Base-by-base conservation (phyloP, 2,888 invertebrate genomes). In the Philereme vetulata region DNA sequence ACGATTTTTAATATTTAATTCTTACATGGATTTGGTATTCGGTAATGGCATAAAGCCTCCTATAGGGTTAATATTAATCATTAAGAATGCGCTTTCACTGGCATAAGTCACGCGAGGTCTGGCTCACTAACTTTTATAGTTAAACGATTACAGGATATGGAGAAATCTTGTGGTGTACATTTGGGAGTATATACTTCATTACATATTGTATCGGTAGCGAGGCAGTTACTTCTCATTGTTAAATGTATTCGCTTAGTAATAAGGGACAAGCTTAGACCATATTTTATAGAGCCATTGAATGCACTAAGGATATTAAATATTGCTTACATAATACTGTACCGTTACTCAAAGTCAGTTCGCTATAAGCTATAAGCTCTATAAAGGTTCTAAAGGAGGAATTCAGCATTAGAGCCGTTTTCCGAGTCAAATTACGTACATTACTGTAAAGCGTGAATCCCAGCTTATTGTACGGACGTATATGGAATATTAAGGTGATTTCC, bases 381-480 rank as follows among this genome's bases (percentile, higher is more conserved):
- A 42, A 56, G 47, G 60, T 54, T 51, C 65, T 62, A 57, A 60
- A 64, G 60, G 54, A 64, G 65, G 58, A 62, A 62, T 67, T 42
- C 56, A 49, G 62, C 36, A 59, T 72, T 69, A 68, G 70, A 77
- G 71, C 76, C 77, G 77, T 60, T 58, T 57, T 44, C 44, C 62
- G 62, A 62, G 58, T 67, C 60, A 82, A 86, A 82, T 83, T 81
- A 81, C 80, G 72, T 74, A 76, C 79, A 83, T 85, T 83, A 82
- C 70, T 74, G 77, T 76, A 76, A 76, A 83, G 81, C 83, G 80
- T 82, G 82, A 82, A 84, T 77, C 63, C 75, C 69, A 71, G 78
- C 76, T 82, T 81, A 85, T 85, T 85, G 82, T 85, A 74, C 70
- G 69, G 81, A 84, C 84, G 52, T 86, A 85, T 85, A 86, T 78